phyloP scores from a whole-genome alignment of 2,888 invertebrate genomes.

The Leuctra nigra region DNA sequence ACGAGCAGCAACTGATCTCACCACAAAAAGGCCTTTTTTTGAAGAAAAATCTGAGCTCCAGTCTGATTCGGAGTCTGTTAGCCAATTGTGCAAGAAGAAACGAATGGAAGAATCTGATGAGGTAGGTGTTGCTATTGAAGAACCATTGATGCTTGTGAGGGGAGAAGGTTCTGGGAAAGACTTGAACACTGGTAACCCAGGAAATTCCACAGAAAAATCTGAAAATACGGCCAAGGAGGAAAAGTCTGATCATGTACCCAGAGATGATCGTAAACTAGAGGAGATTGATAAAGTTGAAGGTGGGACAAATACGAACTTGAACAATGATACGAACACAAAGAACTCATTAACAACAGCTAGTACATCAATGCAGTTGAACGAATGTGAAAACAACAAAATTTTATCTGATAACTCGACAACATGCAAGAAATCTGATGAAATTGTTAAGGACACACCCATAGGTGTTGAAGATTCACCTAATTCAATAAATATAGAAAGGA shows the following conservation, averaged over 20 bases:
- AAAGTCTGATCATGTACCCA: constrained; percentile 31
- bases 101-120: constrained; percentile 15
- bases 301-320: no score
- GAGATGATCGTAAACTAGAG: no score
- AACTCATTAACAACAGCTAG: no score
- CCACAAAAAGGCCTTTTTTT: not conserved
- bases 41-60: constrained; percentile 3
- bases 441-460: no score
- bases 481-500: no score
- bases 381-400: no score
- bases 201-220: constrained; percentile 24
- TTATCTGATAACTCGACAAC: no score
- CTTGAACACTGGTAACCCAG: constrained; percentile 66
- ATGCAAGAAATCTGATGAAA: no score
- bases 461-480: no score
- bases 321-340: no score
- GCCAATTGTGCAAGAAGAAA: constrained; percentile 12
- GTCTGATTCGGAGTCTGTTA: not conserved
- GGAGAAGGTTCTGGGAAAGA: constrained; percentile 67
- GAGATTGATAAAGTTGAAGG: no score
- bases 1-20: constrained; percentile 9
- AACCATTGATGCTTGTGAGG: constrained; percentile 59
- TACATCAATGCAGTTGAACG: no score
- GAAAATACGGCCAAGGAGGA: constrained; percentile 33
- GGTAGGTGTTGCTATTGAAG: constrained; percentile 65